phyloP scores from a whole-genome alignment of 2,888 invertebrate species.

The Philhelius pedissequus region DNA sequence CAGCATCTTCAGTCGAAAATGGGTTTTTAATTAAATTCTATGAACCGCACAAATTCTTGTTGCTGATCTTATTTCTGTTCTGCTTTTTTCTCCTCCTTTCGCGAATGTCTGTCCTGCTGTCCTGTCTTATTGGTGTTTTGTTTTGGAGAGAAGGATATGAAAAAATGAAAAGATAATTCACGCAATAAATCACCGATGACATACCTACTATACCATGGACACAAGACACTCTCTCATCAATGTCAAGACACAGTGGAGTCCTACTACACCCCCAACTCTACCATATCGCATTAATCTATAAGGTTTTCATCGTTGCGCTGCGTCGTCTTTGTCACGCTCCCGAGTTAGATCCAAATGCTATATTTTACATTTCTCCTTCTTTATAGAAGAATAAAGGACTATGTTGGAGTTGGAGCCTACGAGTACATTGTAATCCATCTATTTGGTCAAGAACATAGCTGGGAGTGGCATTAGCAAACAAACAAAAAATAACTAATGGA shows the following conservation, averaged over 20 bases:
- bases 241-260: not conserved
- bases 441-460: slow-evolving; percentile 13
- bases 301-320: slow-evolving; percentile 21
- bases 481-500: slow-evolving; percentile 1
- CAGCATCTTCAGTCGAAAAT: not conserved
- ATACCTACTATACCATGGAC: slow-evolving; percentile 33
- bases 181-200: slow-evolving; percentile 58
- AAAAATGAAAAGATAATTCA: slow-evolving; percentile 55
- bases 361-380: slow-evolving; percentile 27
- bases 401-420: slow-evolving; percentile 3
- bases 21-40: slow-evolving; percentile 62
- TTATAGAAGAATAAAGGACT: not conserved
- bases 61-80: slow-evolving; percentile 30
- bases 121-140: not conserved
- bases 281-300: slow-evolving; percentile 18
- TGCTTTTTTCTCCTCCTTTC: not conserved
- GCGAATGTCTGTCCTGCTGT: too few species aligned
- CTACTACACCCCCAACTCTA: not conserved
- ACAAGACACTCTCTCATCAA: slow-evolving; percentile 16
- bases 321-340: not conserved
- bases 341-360: slow-evolving; percentile 27
- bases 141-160: not conserved
- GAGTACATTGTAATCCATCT: slow-evolving; percentile 3
- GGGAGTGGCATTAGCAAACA: not conserved
- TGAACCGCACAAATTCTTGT: slow-evolving; percentile 22